Conservation (phyloP, 2,113 vertebrate species). For the Ibidorhyncha struthersii region DNA sequence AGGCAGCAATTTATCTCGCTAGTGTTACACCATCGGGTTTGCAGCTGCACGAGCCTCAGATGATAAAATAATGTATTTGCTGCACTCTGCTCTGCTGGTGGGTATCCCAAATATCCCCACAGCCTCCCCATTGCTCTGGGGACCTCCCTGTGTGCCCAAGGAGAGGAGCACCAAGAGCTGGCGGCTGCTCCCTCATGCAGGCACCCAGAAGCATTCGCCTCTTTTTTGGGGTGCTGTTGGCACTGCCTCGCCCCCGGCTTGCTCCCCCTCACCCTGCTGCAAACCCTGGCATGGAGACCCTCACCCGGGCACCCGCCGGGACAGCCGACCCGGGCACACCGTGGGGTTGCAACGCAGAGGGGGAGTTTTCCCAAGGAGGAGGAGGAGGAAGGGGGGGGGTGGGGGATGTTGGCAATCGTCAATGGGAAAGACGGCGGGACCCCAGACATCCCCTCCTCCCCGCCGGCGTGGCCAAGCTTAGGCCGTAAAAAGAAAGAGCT, state of each 20-base stretch:
- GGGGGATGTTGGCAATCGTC: not conserved
- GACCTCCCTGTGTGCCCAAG: not conserved
- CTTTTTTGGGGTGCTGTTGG: not conserved
- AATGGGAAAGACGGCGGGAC: not conserved
- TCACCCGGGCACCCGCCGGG: not conserved
- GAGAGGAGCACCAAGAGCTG: not conserved
- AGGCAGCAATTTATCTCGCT: not conserved
- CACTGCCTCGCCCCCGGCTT: not conserved
- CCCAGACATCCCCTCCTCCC: slow-evolving; percentile 2
- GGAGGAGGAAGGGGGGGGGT: not conserved
- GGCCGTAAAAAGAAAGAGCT: slow-evolving; percentile 11
- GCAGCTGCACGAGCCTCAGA: not conserved
- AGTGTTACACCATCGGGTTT: fast-evolving
- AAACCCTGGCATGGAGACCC: not conserved
- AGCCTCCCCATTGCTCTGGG: fast-evolving
- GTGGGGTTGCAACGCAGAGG: fast-evolving
- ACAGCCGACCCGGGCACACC: fast-evolving
- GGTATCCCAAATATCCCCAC: not conserved
- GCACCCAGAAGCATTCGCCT: not conserved
- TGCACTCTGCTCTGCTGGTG: not conserved
- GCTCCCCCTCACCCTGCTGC: fast-evolving
- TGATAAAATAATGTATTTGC: not conserved
- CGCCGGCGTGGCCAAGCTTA: not conserved
- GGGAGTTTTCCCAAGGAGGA: not conserved
- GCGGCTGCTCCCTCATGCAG: not conserved